These are phyloP conservation scores for Hephaestus fuliginosus DNA, from an alignment of 2,797 vertebrate species.

Conservation along the genomic window DNA sequence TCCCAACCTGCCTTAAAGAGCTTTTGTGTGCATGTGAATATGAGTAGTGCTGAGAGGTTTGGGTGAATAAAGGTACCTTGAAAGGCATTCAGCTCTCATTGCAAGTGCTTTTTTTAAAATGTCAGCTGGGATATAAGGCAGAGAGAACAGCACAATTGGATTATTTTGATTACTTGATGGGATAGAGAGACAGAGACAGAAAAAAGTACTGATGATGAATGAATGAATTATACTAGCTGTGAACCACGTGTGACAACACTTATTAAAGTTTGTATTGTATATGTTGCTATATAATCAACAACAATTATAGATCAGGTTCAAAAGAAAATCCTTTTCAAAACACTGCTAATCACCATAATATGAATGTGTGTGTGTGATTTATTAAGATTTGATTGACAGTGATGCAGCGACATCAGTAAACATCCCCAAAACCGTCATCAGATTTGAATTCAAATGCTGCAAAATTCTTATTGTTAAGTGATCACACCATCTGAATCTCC, in stretches of 20 bases:
- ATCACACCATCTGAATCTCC: not conserved
- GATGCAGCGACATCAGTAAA: not conserved
- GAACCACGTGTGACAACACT: not conserved
- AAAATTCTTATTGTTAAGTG: not conserved
- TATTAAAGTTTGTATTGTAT: not conserved
- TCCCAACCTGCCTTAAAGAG: conserved; percentile 28
- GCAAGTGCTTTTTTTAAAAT: conserved; percentile 42
- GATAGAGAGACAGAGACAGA: conserved; percentile 9
- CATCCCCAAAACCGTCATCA: not conserved
- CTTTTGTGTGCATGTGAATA: conserved; percentile 65
- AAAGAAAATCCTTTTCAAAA: no score
- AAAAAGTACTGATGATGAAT: not conserved
- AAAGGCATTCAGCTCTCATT: conserved; percentile 44
- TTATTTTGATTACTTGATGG: conserved; percentile 43
- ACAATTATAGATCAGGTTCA: no score
- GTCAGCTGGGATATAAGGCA: conserved; percentile 38
- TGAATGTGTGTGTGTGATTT: not conserved
- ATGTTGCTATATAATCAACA: not conserved
- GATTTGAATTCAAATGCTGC: not conserved
- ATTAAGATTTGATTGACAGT: not conserved
- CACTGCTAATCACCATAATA: not conserved
- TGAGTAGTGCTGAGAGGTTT: conserved; percentile 50
- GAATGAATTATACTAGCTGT: not conserved
- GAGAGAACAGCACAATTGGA: conserved; percentile 38
- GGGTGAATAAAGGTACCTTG: conserved; percentile 53